Conservation (phyloP, 2,797 vertebrate species). For the Picus viridis region DNA sequence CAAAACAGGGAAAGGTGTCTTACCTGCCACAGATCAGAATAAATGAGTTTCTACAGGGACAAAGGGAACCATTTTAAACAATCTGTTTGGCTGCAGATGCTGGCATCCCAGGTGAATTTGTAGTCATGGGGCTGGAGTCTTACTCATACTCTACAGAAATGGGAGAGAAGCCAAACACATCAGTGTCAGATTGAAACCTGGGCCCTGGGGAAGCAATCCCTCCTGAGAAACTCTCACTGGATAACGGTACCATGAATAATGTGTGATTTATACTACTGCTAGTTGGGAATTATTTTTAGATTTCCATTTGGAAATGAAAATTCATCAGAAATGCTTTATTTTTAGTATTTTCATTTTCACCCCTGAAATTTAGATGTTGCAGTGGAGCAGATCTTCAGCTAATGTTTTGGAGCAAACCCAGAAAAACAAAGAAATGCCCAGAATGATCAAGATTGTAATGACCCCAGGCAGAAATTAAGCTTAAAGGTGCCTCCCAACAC, state of each 20-base stretch:
- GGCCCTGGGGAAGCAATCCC: neutral
- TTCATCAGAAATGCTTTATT: neutral
- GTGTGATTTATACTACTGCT: conserved; percentile 37
- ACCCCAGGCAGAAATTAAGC: neutral
- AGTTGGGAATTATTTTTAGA: conserved; percentile 26
- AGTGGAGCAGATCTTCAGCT: neutral
- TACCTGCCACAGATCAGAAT: neutral
- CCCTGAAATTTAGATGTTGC: neutral
- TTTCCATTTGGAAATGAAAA: conserved; percentile 55
- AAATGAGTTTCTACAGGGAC: neutral
- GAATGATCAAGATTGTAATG: neutral
- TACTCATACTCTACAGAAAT: neutral
- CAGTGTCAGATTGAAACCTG: conserved; percentile 21
- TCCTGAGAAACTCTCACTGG: neutral
- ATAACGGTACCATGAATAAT: neutral
- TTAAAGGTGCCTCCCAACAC: neutral
- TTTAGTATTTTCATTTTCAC: neutral
- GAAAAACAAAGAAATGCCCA: neutral
- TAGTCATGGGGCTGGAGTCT: neutral
- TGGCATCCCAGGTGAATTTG: neutral
- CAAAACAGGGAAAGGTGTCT: neutral
- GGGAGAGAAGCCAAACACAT: conserved; percentile 18
- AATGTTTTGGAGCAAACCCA: neutral
- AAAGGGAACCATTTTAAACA: neutral
- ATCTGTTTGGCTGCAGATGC: neutral